Base-by-base conservation (phyloP, 2,888 invertebrate species). In the Mesorhabditis spiculigera region DNA sequence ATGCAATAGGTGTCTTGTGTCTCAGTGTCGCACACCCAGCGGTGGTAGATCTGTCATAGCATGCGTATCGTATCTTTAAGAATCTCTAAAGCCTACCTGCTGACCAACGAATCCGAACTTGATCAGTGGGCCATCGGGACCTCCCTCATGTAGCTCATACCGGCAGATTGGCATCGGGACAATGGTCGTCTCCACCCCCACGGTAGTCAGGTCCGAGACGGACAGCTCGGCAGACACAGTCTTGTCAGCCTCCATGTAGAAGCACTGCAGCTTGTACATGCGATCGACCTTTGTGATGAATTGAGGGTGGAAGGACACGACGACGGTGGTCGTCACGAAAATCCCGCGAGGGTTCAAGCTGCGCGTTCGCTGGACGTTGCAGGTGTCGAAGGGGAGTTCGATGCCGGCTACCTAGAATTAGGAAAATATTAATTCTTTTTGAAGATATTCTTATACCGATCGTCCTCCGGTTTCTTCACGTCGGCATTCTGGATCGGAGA, bases 221-320 rank as follows among this genome's bases (percentile, higher is more conserved):
- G 83, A 84, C 71, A 85, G 74, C 66, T 83, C 79, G 0, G 81
- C 75, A 44, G 81, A 81, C 71, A 85, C 85, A 63, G 85, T 85
- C 75, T 85, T 85, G 76, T 85, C 85, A 63, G 85, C 81, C 70
- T 85, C 81, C 85, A 85, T 85, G 82, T 85, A 85, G 84, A 85
- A 85, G 79, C 85, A 85, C 75, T 85, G 85, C 71, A 85, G 81
- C 44, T 81, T 80, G 75, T 85, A 85, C 68, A 83, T 83, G 28
- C 85, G 76, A 70, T 61, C 63, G 16, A 44, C 80, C 72, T 85
- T 85, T 63, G 85, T 85, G 58, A 85, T 82, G 74, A 85, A 85
- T 69, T 84, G 85, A 8, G 86, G 86, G 68, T 86, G 86, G 81
- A 86, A 86, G n/a, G 83, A 81, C 72, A 86, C 82, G 73, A 86